Evolutionary conservation across 2,888 invertebrate genomes (phyloP).

Genomic region (Priocnemis perturbator): DNA sequence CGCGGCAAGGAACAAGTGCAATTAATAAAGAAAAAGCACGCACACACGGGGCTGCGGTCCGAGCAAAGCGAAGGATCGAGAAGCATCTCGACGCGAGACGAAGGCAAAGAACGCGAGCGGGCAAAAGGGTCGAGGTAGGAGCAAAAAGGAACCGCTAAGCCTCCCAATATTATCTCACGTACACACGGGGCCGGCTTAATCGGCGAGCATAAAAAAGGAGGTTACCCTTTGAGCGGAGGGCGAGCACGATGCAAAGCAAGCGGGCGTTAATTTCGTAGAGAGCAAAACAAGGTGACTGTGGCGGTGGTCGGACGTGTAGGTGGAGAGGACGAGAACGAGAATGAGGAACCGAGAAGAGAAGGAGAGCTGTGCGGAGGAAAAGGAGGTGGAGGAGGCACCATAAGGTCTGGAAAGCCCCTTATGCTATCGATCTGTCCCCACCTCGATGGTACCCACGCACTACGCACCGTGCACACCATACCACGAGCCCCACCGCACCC

Average conservation of each 20-base stretch:
- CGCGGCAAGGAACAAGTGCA: too few relatives aligned
- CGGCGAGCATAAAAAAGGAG: constrained; percentile 3
- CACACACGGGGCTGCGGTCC: too few relatives aligned
- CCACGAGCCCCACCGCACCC: constrained; percentile 10
- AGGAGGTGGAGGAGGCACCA: constrained; percentile 65
- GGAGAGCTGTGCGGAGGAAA: constrained; percentile 46
- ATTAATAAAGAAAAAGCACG: too few relatives aligned
- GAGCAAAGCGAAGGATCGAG: too few relatives aligned
- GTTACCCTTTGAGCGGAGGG: constrained; percentile 12
- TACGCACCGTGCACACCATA: constrained; percentile 50
- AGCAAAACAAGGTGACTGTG: too few relatives aligned
- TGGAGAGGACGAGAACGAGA: constrained; percentile 14
- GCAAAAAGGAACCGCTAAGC: too few relatives aligned
- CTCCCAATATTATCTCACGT: too few relatives aligned
- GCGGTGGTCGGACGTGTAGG: neutral
- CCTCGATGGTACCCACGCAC: constrained; percentile 50
- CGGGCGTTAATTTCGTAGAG: constrained; percentile 27
- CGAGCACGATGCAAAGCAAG: constrained; percentile 23
- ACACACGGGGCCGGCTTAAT: neutral
- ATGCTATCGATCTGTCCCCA: constrained; percentile 70
- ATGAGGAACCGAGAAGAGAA: constrained; percentile 26
- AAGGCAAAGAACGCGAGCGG: neutral
- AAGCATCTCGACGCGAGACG: too few relatives aligned
- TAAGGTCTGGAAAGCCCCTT: constrained; percentile 70
- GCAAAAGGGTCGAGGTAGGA: neutral